A percentile compares a stretch with the other conserved stretches of the same genome.
Evolutionary conservation across 2,113 vertebrate genomes (phyloP).

Genomic region (Collichthys lucidus): DNA sequence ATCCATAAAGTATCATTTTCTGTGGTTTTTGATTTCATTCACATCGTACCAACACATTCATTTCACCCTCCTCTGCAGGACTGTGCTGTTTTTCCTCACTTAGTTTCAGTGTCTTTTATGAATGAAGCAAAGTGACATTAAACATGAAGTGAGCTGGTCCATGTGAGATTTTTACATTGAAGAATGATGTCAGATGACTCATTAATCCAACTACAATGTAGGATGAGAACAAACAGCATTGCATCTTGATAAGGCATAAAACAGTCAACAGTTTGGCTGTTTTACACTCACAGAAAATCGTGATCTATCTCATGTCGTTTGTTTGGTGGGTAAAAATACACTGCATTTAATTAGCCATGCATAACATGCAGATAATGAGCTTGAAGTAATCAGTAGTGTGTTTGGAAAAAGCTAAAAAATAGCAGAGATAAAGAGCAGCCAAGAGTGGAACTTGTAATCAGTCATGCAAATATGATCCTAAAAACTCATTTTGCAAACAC

Average conservation of each 20-base stretch:
- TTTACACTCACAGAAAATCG: background rate
- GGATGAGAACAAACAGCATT: background rate
- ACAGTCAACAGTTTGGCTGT: background rate
- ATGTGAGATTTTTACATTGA: background rate
- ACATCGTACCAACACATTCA: background rate
- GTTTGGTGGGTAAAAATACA: conserved; percentile 3
- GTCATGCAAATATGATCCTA: conserved; percentile 11
- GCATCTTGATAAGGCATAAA: background rate
- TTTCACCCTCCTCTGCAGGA: background rate
- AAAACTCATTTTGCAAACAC: background rate
- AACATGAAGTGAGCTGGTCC: background rate
- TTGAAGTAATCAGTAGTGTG: conserved; percentile 18
- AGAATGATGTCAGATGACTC: background rate
- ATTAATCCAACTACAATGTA: background rate
- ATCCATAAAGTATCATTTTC: conserved; percentile 6
- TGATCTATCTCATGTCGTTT: conserved; percentile 22
- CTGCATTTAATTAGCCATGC: conserved; percentile 26
- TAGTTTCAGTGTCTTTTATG: background rate
- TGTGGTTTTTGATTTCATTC: conserved; percentile 11
- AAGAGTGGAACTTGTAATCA: conserved; percentile 23
- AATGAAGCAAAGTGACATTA: background rate
- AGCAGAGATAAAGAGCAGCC: background rate
- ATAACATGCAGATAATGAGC: conserved; percentile 32
- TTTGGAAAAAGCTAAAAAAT: conserved; percentile 25
- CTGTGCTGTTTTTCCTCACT: background rate